phyloP scores from a whole-genome alignment of 2,113 vertebrate species.

The Ptychochromis oligacanthus region DNA sequence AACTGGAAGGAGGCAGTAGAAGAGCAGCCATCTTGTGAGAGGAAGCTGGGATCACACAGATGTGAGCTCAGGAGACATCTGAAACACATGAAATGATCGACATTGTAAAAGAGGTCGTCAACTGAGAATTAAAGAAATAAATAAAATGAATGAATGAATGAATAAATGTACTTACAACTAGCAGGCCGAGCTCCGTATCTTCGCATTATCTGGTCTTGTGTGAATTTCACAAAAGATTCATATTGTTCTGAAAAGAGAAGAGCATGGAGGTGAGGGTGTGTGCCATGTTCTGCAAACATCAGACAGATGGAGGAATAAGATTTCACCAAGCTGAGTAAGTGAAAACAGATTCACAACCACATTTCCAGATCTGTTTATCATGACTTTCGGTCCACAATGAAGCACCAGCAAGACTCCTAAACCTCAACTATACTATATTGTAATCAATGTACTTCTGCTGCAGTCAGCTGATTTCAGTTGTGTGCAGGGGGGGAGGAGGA shows the following conservation, averaged over 20 bases:
- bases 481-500: neutral
- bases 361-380: neutral
- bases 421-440: rapidly evolving
- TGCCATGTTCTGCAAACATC: neutral
- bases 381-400: neutral
- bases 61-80: constrained; percentile 90
- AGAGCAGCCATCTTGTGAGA: constrained; percentile 84
- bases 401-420: neutral
- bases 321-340: neutral
- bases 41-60: constrained; percentile 78
- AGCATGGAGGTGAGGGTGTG: neutral
- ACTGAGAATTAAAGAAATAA: neutral
- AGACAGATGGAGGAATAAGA: neutral
- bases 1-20: constrained; percentile 64
- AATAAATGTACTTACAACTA: constrained; percentile 83
- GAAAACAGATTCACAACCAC: neutral
- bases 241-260: constrained; percentile 86
- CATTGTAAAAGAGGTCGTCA: neutral
- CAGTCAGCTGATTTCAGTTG: neutral
- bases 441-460: neutral
- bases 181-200: constrained; percentile 90
- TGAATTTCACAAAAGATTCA: constrained; percentile 96
- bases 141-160: neutral
- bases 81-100: constrained; percentile 47
- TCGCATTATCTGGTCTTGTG: constrained; percentile 95